Base-by-base conservation (phyloP, 2,797 vertebrate species). In the Mormyrus proboscirostris region DNA sequence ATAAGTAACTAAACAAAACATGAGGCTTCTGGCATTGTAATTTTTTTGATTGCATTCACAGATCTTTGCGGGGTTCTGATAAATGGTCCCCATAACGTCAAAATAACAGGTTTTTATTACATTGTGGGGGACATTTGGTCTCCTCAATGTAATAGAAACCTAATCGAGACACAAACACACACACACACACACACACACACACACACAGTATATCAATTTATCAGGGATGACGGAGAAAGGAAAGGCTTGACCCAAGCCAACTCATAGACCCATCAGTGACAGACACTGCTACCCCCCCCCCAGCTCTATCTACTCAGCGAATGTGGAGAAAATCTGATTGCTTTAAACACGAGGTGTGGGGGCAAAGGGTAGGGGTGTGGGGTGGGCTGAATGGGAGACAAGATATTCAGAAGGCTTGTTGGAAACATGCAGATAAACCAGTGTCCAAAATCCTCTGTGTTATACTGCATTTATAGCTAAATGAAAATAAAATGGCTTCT, bases 251-350 rank as follows among this genome's bases (percentile, higher is more conserved):
- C 83, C 73, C 95, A 94, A 93, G 94, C 69, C n/a, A 94, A 94
- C 94, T 94, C 95, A 38, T 1, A 55, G 85, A 16, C 33, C 94
- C 95, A 96, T 33, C 84, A 86, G 16, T 29, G 84, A 86, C 22
- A n/a, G 29, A 86, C 22, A 55, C 33, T 38, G 8, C 55, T 19
- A 33, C 55, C 9, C 3, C 41, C 82, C 47, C 49, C 25, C 79
- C 41, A 44, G 12, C 47, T 41, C 89, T 41, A 44, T 51, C 57
- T 57, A 94, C 94, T 95, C 95, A 94, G 94, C 94, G 96, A 93
- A 96, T 96, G 96, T 95, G 59, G 29, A 49, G 96, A 96, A 97
- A 96, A 97, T 96, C 94, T 96, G 96, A 98, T 98, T 97, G 97
- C 96, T 97, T 97, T 97, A 97, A 97, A 98, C 97, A 97, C 97